Evolutionary conservation across 1,140 invertebrate species (phyloP), one percentile per base, ranked within the genome.

Genomic region (Drosophila takahashii): DNA sequence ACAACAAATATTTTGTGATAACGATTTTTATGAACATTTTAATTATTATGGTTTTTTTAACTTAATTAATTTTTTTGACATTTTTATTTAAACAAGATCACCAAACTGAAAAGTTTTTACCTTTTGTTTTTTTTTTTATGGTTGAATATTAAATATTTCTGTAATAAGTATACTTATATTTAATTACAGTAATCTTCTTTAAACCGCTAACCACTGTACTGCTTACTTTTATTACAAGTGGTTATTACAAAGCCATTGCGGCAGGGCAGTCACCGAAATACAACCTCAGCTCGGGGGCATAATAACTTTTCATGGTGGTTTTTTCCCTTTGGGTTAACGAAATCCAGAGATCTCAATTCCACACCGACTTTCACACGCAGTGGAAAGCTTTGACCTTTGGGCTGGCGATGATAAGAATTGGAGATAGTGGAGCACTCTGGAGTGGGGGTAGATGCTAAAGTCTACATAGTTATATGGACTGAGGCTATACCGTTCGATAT

Each of bases 371-470:
- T 72, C 15, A 61, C 57, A 50, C 34, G 52, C 53, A 54, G 53
- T 9, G 50, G 1, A 18, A 41, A 64, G 18, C 69, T 75, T 81
- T 87, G 83, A 81, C 77, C 81, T 81, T 86, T 86, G 79, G 59
- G 36, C 29, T 9, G 32, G 32, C 8, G 22, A 47, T 69, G 81
- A 86, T 86, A 86, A 87, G 83, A 60, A 76, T 26, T 54, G 18
- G 22, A 60, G 70, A 89, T 76, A 81, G 48, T 7, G 22, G 42
- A 61, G 11, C 32, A 8, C 9, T 39, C 32, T 27, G n/a, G 22
- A 2, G 53, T 45, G 32, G 18, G 13, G 7, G 1, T 32, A 32
- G 54, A 62, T 16, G 51, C 36, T 60, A 58, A 66, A 80, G 71
- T 80, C 65, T 81, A n/a, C n/a, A n/a, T n/a, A 57, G 11, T 56